Base-by-base conservation (phyloP, 2,797 vertebrate species). In the Pyrocephalus nanus region DNA sequence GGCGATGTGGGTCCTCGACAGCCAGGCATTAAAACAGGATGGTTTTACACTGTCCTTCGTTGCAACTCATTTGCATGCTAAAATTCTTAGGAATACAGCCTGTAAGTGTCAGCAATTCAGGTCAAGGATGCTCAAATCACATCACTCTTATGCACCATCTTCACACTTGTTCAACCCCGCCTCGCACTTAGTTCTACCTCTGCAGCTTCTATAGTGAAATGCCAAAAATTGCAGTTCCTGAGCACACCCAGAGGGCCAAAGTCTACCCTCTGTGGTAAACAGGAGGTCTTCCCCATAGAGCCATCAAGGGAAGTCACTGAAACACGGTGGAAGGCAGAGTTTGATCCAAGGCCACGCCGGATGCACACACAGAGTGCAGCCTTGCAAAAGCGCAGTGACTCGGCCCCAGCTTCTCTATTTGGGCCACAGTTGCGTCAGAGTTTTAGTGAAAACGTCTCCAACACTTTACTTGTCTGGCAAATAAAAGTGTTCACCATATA, bases 191-290 rank as follows among this genome's bases (percentile, higher is more conserved):
- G 64, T 87, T 97, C 96, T 92, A 96, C 95, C 92, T 94, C 62
- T 78, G 93, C 95, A 97, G 89, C 86, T 96, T 92, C 93, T 87
- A 96, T 61, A 93, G 60, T 7, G 54, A 95, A 94, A 91, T 72
- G 86, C 65, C 26, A 26, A 82, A 89, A 66, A 19, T 38, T 4
- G 71, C 36, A 86, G 66, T 6, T 74, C 71, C 75, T 90, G 30
- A 38, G 62, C n/a, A 82, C 71, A 75, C n/a, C 25, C 32, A 78
- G 43, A 71, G 57, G 79, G 82, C 32, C 87, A 85, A 82, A 91
- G 47, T 79, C 76, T 72, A 82, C 83, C 80, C 81, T 54, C 82
- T 13, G 74, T 54, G 58, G 23, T 42, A 48, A 9, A 16, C 25
- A 45, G 60, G 34, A 62, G 27, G 13, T 30, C 54, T 40, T 38